A percentile compares a stretch with the other conserved stretches of the same genome.
Conservation (phyloP, 1,140 invertebrate species). For the Pogonomyrmex barbatus region DNA sequence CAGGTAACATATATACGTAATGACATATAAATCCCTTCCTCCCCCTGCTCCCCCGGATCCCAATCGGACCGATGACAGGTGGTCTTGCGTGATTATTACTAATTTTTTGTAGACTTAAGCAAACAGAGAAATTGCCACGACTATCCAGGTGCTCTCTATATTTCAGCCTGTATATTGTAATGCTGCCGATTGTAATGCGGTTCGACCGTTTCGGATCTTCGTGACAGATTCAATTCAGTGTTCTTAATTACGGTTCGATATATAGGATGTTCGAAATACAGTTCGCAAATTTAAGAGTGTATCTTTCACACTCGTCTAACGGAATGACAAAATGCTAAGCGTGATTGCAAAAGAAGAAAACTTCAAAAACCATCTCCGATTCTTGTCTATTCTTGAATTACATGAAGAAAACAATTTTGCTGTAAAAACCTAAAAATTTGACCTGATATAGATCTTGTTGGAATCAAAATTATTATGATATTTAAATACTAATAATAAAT, state of each 20-base stretch:
- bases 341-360: not conserved
- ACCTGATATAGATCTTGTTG: too few species aligned
- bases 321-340: not conserved
- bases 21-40: conserved; percentile 76
- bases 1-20: conserved; percentile 68
- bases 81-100: conserved; percentile 63
- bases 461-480: too few species aligned
- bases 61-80: conserved; percentile 74
- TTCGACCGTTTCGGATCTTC: not conserved
- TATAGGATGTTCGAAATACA: conserved; percentile 4
- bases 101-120: conserved; percentile 67
- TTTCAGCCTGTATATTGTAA: conserved; percentile 23
- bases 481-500: too few species aligned
- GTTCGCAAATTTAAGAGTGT: not conserved
- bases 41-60: not conserved
- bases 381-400: not conserved
- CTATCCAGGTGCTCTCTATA: conserved; percentile 46
- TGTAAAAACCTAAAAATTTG: too few species aligned
- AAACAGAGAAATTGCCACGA: conserved; percentile 77
- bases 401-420: too few species aligned
- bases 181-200: conserved; percentile 24
- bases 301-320: too few species aligned
- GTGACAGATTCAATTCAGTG: conserved; percentile 21
- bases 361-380: not conserved
- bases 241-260: conserved; percentile 42